Evolutionary conservation across 1,140 invertebrate genomes (phyloP).

Genomic region (Drosophila sproati): DNA sequence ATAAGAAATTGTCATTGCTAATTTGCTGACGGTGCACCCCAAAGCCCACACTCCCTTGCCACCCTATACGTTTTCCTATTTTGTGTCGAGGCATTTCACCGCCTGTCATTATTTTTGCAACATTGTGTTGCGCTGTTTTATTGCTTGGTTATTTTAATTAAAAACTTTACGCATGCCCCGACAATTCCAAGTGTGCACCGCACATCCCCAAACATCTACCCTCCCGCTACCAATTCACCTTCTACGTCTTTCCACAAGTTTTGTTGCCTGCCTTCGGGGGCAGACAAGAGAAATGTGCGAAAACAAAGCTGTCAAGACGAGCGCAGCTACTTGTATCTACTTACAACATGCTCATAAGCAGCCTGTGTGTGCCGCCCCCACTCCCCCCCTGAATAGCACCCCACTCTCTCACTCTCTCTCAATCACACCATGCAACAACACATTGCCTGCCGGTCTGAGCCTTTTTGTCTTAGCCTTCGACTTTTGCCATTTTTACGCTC

Average conservation of each 20-base stretch:
- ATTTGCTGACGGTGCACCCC: slow-evolving; percentile 43
- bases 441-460: slow-evolving; percentile 17
- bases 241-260: background rate
- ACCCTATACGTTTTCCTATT: no score
- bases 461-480: slow-evolving; percentile 61
- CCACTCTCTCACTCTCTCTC: accelerated
- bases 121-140: slow-evolving; percentile 69
- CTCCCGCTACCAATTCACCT: background rate
- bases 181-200: slow-evolving; percentile 65
- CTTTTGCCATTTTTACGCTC: slow-evolving; percentile 77
- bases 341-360: slow-evolving; percentile 45
- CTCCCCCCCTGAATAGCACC: no score
- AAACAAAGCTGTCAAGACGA: slow-evolving; percentile 68
- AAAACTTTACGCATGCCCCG: slow-evolving; percentile 69
- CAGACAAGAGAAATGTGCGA: slow-evolving; percentile 38
- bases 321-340: slow-evolving; percentile 65
- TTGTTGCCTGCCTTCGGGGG: background rate
- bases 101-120: slow-evolving; percentile 34
- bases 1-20: slow-evolving; percentile 62
- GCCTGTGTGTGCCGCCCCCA: background rate
- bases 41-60: no score
- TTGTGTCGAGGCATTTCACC: no score
- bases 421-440: background rate
- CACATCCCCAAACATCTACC: slow-evolving; percentile 1
- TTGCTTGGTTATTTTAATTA: slow-evolving; percentile 82